Percentiles rank a stretch among this genome's conserved stretches.
phyloP scores from a whole-genome alignment of 2,797 vertebrate genomes.

The Pantherophis vulpinus region DNA sequence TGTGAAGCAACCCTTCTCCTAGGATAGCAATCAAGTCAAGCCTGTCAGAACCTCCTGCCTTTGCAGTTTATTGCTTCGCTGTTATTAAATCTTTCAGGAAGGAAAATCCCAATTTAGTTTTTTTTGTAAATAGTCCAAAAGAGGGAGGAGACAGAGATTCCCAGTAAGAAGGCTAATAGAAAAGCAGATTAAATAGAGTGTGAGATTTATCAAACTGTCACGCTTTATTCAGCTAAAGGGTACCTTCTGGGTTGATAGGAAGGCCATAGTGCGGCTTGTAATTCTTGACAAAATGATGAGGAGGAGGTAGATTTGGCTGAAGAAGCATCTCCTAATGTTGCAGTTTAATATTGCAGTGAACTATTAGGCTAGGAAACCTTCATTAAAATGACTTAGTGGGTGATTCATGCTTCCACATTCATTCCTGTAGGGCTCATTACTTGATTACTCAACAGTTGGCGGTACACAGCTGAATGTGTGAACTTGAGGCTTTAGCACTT shows the following conservation, averaged over 20 bases:
- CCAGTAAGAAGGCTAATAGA: conserved; percentile 17
- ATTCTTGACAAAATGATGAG: conserved; percentile 41
- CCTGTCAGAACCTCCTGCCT: conserved; percentile 27
- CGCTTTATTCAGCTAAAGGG: conserved; percentile 40
- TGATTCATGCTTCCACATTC: conserved; percentile 7
- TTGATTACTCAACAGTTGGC: conserved; percentile 11
- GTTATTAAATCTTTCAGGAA: conserved; percentile 24
- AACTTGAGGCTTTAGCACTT: neutral
- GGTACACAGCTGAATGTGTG: neutral
- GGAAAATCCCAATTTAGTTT: conserved; percentile 30
- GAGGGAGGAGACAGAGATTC: conserved; percentile 17
- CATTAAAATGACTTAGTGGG: conserved; percentile 51
- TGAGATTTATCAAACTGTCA: conserved; percentile 40
- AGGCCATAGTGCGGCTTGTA: conserved; percentile 34
- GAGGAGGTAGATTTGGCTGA: conserved; percentile 18
- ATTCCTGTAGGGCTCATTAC: conserved; percentile 12
- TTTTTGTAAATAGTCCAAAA: conserved; percentile 35
- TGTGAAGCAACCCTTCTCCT: neutral
- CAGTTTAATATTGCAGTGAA: conserved; percentile 41
- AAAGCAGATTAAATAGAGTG: conserved; percentile 36
- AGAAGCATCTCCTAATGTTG: neutral
- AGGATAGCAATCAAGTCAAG: conserved; percentile 1
- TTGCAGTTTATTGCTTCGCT: conserved; percentile 27
- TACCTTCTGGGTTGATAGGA: conserved; percentile 34
- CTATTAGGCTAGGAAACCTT: conserved; percentile 39